Evolutionary conservation across 2,888 invertebrate species (phyloP).

Genomic region (Drosophila pseudotakahashii): DNA sequence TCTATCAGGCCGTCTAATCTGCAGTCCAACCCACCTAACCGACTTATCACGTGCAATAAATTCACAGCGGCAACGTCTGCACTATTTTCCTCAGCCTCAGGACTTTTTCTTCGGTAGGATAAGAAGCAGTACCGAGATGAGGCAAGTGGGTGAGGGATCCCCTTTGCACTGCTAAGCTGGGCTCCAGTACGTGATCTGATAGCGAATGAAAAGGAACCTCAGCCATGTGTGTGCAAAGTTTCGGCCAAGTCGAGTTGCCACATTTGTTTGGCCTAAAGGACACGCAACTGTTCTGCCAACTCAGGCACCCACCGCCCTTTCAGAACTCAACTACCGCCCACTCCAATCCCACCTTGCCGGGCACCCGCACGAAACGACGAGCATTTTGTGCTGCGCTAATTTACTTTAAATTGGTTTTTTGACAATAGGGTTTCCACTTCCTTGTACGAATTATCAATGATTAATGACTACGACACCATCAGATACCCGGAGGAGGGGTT

Average conservation of each 20-base stretch:
- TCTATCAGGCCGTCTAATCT: conserved; percentile 74
- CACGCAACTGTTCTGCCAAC: conserved; percentile 30
- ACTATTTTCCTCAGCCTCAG: conserved; percentile 69
- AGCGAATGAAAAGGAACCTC: conserved; percentile 64
- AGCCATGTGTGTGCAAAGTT: conserved; percentile 51
- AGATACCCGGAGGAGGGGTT: no score
- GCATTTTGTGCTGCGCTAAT: conserved; percentile 31
- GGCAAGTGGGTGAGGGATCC: conserved; percentile 2
- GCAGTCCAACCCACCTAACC: conserved; percentile 68
- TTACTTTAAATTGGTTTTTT: conserved; percentile 75
- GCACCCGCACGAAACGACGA: conserved; percentile 6
- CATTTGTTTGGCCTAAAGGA: conserved; percentile 59
- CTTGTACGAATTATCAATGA: conserved; percentile 43
- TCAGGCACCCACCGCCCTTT: background rate
- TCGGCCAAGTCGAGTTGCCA: conserved; percentile 60
- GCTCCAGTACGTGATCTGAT: conserved; percentile 74
- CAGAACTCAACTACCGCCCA: background rate
- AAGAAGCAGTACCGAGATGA: background rate
- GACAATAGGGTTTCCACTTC: conserved; percentile 35
- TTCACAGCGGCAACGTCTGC: conserved; percentile 72
- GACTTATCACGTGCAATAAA: conserved; percentile 75
- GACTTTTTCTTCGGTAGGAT: conserved; percentile 43
- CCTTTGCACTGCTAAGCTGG: conserved; percentile 57
- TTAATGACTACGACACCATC: conserved; percentile 28
- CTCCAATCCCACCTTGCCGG: background rate